phyloP scores from a whole-genome alignment of 2,113 vertebrate species.

The Pteronura brasiliensis region DNA sequence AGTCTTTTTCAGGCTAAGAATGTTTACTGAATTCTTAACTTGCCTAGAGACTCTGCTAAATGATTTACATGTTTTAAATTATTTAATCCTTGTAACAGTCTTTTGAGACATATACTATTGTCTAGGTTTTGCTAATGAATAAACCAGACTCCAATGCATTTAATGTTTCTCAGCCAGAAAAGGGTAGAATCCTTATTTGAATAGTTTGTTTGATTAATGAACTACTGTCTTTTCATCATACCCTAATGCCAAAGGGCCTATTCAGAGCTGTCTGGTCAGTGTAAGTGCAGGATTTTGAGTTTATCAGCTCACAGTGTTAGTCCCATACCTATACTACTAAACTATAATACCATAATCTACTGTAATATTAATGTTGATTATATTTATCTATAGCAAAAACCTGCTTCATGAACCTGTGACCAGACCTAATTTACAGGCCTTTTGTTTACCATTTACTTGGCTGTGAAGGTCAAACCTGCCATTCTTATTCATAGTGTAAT shows the following conservation, averaged over 20 bases:
- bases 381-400: background rate
- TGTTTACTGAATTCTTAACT: slow-evolving; percentile 36
- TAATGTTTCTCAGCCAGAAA: background rate
- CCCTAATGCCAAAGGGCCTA: background rate
- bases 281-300: background rate
- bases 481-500: background rate
- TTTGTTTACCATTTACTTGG: background rate
- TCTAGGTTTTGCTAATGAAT: slow-evolving; percentile 10
- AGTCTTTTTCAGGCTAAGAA: background rate
- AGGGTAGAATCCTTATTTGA: background rate
- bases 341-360: background rate
- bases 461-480: background rate
- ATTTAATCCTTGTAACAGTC: background rate
- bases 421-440: background rate
- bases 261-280: background rate
- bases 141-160: background rate
- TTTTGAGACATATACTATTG: background rate
- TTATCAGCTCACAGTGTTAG: background rate
- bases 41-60: slow-evolving; percentile 29
- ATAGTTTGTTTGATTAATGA: background rate
- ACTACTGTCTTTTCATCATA: background rate
- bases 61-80: slow-evolving; percentile 48
- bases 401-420: background rate
- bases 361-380: background rate
- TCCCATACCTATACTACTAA: background rate